Evolutionary conservation across 2,113 vertebrate genomes (phyloP), one percentile per base, ranked within the genome.

Genomic region (Thermophis baileyi): DNA sequence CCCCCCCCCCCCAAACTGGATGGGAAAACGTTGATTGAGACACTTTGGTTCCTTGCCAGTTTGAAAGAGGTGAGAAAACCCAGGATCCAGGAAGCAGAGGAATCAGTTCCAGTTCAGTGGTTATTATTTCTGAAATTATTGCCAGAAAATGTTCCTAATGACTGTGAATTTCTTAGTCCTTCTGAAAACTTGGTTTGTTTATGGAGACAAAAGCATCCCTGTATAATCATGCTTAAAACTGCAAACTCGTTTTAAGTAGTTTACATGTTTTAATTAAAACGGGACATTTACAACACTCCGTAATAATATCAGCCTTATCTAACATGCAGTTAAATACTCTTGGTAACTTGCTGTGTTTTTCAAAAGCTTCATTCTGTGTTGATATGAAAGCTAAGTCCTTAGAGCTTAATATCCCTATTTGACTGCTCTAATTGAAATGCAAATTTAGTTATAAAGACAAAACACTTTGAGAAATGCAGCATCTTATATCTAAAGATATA

Each of bases 391-490:
- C 89, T 40, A 95, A 93, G 44, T 94, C 95, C 22, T 57, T 35
- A 46, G 74, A 50, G 35, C 93, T 97, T 96, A 94, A 46, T 92
- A 94, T 94, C 90, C 85, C 20, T 47, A 94, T 93, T 94, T 94
- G 88, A 90, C 57, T 50, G 85, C 18, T 93, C 94, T 96, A 93
- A 95, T 96, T 97, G 96, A 97, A 97, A 95, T 96, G 93, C 89
- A 96, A 97, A 97, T 97, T 94, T 10, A 95, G 69, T 90, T 95
- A 85, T 93, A 95, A 91, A 96, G 94, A 96, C 88, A 95, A 96
- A 97, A 95, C 16, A 91, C 91, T 95, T 95, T 96, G 88, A 91
- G 89, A 94, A 95, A 96, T 91, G 94, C 85, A 60, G 92, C 93
- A 94, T 94, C 95, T 95, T 87, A 93, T 22, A 89, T 87, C 90